Base-by-base conservation (phyloP, 2,888 invertebrate genomes). In the Scrobipalpa costella region DNA sequence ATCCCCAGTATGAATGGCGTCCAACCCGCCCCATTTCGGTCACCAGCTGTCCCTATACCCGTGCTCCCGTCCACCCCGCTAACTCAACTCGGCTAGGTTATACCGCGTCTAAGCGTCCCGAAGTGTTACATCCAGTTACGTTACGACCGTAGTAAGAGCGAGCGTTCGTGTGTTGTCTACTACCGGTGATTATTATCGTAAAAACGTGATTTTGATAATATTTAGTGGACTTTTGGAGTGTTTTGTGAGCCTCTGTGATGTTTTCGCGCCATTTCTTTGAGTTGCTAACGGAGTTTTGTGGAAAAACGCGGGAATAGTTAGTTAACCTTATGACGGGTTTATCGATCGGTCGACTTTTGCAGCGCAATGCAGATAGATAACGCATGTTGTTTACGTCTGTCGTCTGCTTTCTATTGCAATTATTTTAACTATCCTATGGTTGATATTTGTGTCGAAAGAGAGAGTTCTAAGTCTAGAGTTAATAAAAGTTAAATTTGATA, bases 81-180 rank as follows among this genome's bases (percentile, higher is more conserved):
- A 84, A 80, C 83, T 75, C 73, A 85, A 84, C 74, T 85, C 74
- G 77, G 85, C 84, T 86, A 86, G 86, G 84, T 87, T 88, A 88
- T 88, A 89, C 15, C 60, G 60, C 60, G 49, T 34, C 60, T 60
- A n/a, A 60, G 60, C 60, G 60, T 60, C 60, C 60, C 47, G 60
- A 21, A 34, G 60, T 60, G 47, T 60, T 60, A 60, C 49, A 49
- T 60, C 60, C 85, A 86, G 88, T 88, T 81, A 83, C 83, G 83
- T 85, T 80, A 79, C 81, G 85, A 78, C 73, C 85, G 81, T 82
- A 85, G 77, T 78, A 79, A 76, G 80, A 78, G 86, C 73, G 81
- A 59, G 38, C 44, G 59, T 59, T 55, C 27, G 40, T 21, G 44
- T 44, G 44, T 59, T 59, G 33, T 27, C 60, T 27, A 59, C 19